Evolutionary conservation across 1,140 invertebrate genomes (phyloP).

Genomic region (Trichogramma pretiosum): DNA sequence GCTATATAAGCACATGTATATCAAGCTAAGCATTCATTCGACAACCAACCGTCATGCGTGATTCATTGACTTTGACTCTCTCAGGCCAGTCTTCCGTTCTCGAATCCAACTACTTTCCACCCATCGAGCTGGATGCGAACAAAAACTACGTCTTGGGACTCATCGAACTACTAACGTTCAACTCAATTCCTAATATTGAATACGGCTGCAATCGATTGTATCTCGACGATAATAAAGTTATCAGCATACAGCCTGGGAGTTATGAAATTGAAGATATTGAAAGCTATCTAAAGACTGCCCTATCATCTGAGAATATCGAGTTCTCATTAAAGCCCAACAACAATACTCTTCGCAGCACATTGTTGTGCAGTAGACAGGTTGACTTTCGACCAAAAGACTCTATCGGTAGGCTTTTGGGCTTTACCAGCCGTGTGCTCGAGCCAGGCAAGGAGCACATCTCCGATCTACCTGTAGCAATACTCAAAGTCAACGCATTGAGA

Average conservation of each 20-base stretch:
- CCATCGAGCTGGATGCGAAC: background rate
- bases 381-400: no score
- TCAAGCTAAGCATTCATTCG: no score
- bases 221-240: background rate
- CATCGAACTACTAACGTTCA: constrained; percentile 28
- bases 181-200: constrained; percentile 32
- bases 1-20: no score
- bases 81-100: constrained; percentile 4
- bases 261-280: constrained; percentile 34
- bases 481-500: no score
- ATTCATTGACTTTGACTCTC: constrained; percentile 12
- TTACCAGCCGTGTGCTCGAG: no score
- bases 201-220: constrained; percentile 30
- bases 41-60: no score
- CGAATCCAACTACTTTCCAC: background rate
- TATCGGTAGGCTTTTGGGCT: no score
- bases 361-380: no score
- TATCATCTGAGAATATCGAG: no score
- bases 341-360: constrained; percentile 22
- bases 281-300: constrained; percentile 17
- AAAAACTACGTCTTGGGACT: constrained; percentile 26
- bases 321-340: no score
- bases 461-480: no score
- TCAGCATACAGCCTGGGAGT: constrained; percentile 13
- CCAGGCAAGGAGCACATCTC: no score